These are phyloP conservation scores for Takifugu ocellatus DNA, from an alignment of 2,797 vertebrate species.

Conservation along the genomic window DNA sequence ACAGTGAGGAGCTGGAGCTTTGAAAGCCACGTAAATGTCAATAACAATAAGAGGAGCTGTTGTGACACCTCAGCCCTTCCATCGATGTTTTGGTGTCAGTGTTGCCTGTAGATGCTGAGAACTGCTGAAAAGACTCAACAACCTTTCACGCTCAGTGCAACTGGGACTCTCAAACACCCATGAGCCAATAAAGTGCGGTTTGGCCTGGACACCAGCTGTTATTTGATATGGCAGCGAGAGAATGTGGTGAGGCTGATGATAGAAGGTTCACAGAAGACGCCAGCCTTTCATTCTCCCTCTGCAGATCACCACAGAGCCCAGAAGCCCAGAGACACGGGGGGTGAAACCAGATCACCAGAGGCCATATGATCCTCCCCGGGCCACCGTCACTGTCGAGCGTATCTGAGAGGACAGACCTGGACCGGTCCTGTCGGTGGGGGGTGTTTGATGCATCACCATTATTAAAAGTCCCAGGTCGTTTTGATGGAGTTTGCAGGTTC, in stretches of 20 bases:
- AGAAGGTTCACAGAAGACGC: constrained; percentile 30
- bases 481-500: too few relatives aligned
- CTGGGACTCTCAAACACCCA: not conserved
- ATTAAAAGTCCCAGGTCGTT: too few relatives aligned
- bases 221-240: constrained; percentile 38
- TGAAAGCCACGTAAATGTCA: constrained; percentile 44
- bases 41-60: not conserved
- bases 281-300: constrained; percentile 12
- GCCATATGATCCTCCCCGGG: constrained; percentile 35
- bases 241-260: constrained; percentile 25
- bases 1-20: constrained; percentile 7
- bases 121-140: not conserved
- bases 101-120: not conserved
- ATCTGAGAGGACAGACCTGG: constrained; percentile 30
- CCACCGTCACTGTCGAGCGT: constrained; percentile 8
- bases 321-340: constrained; percentile 29
- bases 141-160: not conserved
- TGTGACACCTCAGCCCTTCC: too few relatives aligned
- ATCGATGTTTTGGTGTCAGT: not conserved
- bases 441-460: too few relatives aligned
- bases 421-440: constrained; percentile 1
- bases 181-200: not conserved
- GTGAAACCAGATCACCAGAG: constrained; percentile 47
- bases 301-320: constrained; percentile 12
- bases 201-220: constrained; percentile 4